These are phyloP conservation scores for Lysandra coridon DNA, from an alignment of 2,888 invertebrate genomes.

Conservation along the genomic window DNA sequence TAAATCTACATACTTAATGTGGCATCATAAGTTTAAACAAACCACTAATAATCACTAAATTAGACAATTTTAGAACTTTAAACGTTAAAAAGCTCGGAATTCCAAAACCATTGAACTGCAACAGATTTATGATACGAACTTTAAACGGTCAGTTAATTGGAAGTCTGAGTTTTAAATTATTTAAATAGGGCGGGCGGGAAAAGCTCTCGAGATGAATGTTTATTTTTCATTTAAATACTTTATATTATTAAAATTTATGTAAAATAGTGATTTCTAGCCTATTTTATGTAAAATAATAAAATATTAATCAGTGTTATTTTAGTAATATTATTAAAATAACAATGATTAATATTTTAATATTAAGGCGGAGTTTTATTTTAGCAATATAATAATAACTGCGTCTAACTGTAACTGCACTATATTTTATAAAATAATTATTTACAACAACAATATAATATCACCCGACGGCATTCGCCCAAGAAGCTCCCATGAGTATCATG, in stretches of 20 bases:
- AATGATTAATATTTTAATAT: no score
- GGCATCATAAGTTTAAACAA: not conserved
- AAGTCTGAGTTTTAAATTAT: conserved; percentile 39
- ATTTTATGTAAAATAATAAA: not conserved
- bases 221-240: not conserved
- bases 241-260: not conserved
- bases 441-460: no score
- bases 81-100: not conserved
- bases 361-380: no score
- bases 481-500: no score
- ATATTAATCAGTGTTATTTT: not conserved
- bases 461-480: no score
- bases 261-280: not conserved
- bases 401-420: no score
- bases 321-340: no score
- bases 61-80: not conserved
- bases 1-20: conserved; percentile 6
- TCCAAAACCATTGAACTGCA: not conserved
- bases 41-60: not conserved
- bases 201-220: conserved; percentile 44
- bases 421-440: no score
- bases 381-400: no score
- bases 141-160: conserved; percentile 9
- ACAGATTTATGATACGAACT: conserved; percentile 7
- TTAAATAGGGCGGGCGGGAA: conserved; percentile 47